Conservation (phyloP, 2,888 invertebrate species). For the Perdita meconis region DNA sequence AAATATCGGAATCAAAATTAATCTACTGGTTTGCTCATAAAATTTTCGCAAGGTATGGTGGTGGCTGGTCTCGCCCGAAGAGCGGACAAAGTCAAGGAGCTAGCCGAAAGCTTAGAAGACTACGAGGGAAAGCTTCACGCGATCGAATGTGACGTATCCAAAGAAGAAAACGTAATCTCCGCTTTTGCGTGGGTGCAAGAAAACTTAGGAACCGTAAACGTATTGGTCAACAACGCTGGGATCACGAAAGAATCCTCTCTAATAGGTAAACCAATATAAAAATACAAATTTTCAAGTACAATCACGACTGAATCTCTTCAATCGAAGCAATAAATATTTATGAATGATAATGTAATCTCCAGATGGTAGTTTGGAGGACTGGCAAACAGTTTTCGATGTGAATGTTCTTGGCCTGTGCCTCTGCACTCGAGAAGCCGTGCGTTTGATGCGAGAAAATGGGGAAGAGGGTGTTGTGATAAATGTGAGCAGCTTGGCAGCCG, state of each 20-base stretch:
- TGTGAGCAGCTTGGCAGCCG: slow-evolving; percentile 86
- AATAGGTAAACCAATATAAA: no score
- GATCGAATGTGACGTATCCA: slow-evolving; percentile 75
- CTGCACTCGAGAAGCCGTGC: slow-evolving; percentile 86
- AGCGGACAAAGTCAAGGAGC: slow-evolving; percentile 82
- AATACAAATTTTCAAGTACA: no score
- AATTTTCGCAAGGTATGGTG: slow-evolving; percentile 79
- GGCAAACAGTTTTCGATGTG: slow-evolving; percentile 84
- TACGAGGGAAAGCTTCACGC: slow-evolving; percentile 79
- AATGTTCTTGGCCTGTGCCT: slow-evolving; percentile 87
- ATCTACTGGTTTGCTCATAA: no score
- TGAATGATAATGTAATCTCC: background rate
- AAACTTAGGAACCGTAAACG: slow-evolving; percentile 83
- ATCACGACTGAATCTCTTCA: no score
- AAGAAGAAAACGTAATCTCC: slow-evolving; percentile 72
- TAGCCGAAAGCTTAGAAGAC: slow-evolving; percentile 67
- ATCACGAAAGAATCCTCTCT: slow-evolving; percentile 79
- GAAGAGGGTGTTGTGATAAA: slow-evolving; percentile 87
- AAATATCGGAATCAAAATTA: no score
- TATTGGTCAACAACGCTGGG: slow-evolving; percentile 85
- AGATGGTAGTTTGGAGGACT: slow-evolving; percentile 81
- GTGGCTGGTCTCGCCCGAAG: slow-evolving; percentile 83
- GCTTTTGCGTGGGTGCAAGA: slow-evolving; percentile 75
- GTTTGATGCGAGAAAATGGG: slow-evolving; percentile 85
- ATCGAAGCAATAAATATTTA: no score